Evolutionary conservation across 2,113 vertebrate genomes (phyloP).

Genomic region (Bambusicola thoracicus): DNA sequence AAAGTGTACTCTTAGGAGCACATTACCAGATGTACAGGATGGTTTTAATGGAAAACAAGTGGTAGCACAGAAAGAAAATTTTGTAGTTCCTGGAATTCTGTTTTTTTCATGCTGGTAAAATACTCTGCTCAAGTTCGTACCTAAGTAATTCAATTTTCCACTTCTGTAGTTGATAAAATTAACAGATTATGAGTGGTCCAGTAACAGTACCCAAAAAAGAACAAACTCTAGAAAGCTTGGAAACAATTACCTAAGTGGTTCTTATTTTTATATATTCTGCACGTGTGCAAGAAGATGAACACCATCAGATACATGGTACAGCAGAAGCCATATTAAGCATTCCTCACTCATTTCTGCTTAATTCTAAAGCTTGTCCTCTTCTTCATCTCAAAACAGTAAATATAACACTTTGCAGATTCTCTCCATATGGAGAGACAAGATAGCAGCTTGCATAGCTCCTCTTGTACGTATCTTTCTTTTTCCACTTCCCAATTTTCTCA

Average conservation of each 20-base stretch:
- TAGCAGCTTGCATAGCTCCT: background rate
- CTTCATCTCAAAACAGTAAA: background rate
- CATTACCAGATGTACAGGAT: background rate
- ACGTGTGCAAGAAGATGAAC: background rate
- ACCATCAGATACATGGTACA: rapidly evolving
- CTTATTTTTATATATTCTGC: background rate
- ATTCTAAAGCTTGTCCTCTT: background rate
- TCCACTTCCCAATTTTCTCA: background rate
- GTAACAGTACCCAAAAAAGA: background rate
- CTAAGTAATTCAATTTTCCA: background rate
- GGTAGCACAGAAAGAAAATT: background rate
- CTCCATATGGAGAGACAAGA: background rate
- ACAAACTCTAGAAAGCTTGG: background rate
- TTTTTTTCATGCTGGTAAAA: background rate
- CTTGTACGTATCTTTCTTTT: background rate
- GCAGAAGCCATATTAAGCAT: background rate
- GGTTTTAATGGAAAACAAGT: background rate
- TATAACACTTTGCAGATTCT: background rate
- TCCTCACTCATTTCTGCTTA: background rate
- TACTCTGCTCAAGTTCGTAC: too few relatives aligned
- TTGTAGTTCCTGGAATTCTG: background rate
- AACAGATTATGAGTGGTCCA: background rate
- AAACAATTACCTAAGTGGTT: background rate
- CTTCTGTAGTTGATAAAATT: background rate
- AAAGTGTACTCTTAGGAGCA: background rate